Conservation (phyloP, 2,888 invertebrate genomes). For the Caenorhabditis wallacei region DNA sequence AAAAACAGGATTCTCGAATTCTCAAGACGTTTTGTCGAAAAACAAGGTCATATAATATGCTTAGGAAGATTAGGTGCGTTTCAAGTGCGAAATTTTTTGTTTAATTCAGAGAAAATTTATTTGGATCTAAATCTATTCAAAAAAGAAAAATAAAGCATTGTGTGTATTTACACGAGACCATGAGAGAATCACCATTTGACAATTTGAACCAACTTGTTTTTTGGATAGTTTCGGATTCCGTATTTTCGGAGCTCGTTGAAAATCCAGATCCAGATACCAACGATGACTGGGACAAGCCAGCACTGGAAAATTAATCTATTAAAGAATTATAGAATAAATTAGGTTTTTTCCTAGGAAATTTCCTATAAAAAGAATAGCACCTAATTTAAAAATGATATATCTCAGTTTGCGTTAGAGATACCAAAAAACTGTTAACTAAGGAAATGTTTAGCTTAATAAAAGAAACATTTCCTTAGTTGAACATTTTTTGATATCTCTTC, state of each 20-base stretch:
- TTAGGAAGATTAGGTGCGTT: too few species aligned
- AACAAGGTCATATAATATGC: neutral
- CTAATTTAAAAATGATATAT: too few species aligned
- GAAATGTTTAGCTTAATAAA: too few species aligned
- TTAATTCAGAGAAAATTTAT: slow-evolving; percentile 6
- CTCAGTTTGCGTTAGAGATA: too few species aligned
- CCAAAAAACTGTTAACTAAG: too few species aligned
- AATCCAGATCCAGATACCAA: slow-evolving; percentile 72
- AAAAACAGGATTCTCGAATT: slow-evolving; percentile 7
- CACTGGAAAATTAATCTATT: slow-evolving; percentile 35
- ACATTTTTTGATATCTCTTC: too few species aligned
- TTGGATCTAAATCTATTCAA: neutral
- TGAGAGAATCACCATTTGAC: slow-evolving; percentile 71
- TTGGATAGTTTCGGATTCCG: slow-evolving; percentile 70
- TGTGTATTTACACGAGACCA: slow-evolving; percentile 44
- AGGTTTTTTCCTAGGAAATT: too few species aligned
- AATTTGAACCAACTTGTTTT: slow-evolving; percentile 66
- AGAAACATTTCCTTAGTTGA: too few species aligned
- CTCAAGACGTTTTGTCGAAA: neutral
- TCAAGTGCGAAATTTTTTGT: too few species aligned
- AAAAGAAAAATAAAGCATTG: slow-evolving; percentile 22
- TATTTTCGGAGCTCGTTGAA: slow-evolving; percentile 76
- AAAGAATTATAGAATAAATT: neutral
- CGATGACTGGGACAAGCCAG: slow-evolving; percentile 75
- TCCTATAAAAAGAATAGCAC: too few species aligned